A percentile compares a stretch with the other conserved stretches of the same genome.
Evolutionary conservation across 2,113 vertebrate genomes (phyloP).

Genomic region (Nesogale talazaci): DNA sequence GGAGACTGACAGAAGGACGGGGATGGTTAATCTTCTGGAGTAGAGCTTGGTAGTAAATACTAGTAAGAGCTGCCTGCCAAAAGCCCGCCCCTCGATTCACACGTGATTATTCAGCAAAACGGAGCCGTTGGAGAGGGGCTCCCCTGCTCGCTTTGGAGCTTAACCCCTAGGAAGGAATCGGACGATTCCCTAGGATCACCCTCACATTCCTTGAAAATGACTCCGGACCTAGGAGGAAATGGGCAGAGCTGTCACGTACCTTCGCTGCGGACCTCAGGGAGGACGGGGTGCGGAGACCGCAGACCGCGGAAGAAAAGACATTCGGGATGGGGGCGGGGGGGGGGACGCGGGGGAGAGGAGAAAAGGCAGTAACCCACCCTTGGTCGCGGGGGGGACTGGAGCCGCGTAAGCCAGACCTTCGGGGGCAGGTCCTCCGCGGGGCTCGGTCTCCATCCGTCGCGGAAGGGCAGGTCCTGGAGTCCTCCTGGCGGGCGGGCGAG

Average conservation of each 20-base stretch:
- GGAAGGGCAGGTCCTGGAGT: conserved; percentile 39
- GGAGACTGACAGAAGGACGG: conserved; percentile 89
- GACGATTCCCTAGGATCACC: conserved; percentile 81
- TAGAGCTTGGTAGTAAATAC: conserved; percentile 92
- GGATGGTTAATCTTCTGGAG: conserved; percentile 91
- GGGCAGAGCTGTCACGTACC: conserved; percentile 72
- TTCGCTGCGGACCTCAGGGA: conserved; percentile 34
- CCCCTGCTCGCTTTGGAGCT: conserved; percentile 82
- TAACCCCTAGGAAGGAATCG: conserved; percentile 86
- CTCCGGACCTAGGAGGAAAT: conserved; percentile 53
- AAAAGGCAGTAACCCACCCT: conserved; percentile 83
- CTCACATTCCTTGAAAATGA: conserved; percentile 58
- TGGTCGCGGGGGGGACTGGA: conserved; percentile 79
- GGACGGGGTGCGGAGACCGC: conserved; percentile 64
- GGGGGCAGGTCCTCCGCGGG: conserved; percentile 66
- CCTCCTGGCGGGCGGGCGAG: conserved; percentile 48
- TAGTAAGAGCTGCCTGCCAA: conserved; percentile 91
- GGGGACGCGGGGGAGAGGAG: not conserved
- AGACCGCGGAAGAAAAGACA: conserved; percentile 63
- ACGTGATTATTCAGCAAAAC: conserved; percentile 90
- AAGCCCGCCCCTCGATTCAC: conserved; percentile 91
- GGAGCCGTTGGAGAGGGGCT: conserved; percentile 83
- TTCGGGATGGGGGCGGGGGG: not conserved
- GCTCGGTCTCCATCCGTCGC: conserved; percentile 74
- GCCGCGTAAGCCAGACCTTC: conserved; percentile 71